Evolutionary conservation across 1,140 invertebrate species (phyloP).

Genomic region (Pogonognathellus flavescens): DNA sequence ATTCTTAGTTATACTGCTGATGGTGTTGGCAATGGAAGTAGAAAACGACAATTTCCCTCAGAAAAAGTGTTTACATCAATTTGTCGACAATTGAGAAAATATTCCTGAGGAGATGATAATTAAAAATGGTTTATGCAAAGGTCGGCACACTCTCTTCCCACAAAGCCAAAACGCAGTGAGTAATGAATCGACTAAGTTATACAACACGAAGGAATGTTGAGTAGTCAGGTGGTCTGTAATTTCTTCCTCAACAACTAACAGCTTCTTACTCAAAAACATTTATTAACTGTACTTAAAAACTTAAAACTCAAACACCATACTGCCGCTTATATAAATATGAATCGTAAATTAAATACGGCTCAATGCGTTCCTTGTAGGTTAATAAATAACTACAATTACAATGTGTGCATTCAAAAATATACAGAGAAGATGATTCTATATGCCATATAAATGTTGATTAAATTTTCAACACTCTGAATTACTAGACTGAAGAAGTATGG

Average conservation of each 20-base stretch:
- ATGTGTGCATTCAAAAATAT: no score
- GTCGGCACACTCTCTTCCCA: conserved; percentile 36
- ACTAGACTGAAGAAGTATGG: no score
- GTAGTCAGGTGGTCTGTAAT: conserved; percentile 33
- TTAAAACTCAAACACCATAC: no score
- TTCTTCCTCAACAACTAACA: conserved; percentile 28
- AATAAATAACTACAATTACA: no score
- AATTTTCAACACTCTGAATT: no score
- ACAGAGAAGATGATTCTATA: no score
- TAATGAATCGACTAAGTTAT: conserved; percentile 8
- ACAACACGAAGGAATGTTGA: neutral
- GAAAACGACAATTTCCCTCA: neutral
- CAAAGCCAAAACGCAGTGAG: conserved; percentile 11
- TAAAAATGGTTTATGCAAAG: conserved; percentile 47
- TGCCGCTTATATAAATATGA: no score
- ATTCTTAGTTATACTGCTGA: neutral
- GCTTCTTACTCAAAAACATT: neutral
- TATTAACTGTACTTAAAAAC: conserved; percentile 42
- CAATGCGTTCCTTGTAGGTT: no score
- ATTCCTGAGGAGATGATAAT: conserved; percentile 43
- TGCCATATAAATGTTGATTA: no score
- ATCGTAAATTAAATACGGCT: no score
- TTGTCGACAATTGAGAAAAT: conserved; percentile 40
- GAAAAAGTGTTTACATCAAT: conserved; percentile 7
- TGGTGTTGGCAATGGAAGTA: conserved; percentile 11